These are phyloP conservation scores for Mustela nigripes DNA, from an alignment of 2,113 vertebrate species.

Conservation along the genomic window DNA sequence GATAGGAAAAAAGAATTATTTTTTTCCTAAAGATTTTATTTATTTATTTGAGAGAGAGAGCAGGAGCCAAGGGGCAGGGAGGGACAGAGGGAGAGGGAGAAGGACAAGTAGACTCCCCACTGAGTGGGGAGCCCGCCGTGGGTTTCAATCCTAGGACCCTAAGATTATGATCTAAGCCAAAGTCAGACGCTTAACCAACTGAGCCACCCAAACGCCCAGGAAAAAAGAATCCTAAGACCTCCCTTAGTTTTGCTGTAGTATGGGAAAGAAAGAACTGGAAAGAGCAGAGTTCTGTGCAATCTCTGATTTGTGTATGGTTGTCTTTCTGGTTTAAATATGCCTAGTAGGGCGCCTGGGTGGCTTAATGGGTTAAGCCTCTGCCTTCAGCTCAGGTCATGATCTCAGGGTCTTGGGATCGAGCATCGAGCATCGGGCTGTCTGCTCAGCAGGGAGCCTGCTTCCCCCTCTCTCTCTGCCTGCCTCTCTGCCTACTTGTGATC, in stretches of 20 bases:
- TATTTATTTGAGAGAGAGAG: background rate
- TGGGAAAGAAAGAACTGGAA: conserved; percentile 13
- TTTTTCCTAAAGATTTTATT: background rate
- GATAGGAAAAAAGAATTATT: background rate
- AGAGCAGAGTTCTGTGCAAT: background rate
- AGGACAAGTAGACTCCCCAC: background rate
- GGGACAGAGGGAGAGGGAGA: background rate
- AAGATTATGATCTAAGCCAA: background rate
- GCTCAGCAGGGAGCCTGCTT: too few species aligned
- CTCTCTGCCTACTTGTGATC: too few species aligned
- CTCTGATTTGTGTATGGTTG: background rate
- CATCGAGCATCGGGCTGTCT: too few species aligned
- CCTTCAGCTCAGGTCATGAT: too few species aligned
- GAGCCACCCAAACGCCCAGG: background rate
- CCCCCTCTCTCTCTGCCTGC: too few species aligned
- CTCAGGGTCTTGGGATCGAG: too few species aligned
- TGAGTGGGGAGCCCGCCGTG: background rate
- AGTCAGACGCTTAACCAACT: background rate
- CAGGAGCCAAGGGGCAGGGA: background rate
- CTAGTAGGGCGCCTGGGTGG: background rate
- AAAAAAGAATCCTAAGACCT: background rate
- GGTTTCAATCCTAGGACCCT: background rate
- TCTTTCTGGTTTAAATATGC: background rate
- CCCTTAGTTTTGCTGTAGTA: background rate
- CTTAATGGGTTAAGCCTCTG: too few species aligned